Base-by-base conservation (phyloP, 1,140 invertebrate species). In the Carcinoscorpius rotundicauda region DNA sequence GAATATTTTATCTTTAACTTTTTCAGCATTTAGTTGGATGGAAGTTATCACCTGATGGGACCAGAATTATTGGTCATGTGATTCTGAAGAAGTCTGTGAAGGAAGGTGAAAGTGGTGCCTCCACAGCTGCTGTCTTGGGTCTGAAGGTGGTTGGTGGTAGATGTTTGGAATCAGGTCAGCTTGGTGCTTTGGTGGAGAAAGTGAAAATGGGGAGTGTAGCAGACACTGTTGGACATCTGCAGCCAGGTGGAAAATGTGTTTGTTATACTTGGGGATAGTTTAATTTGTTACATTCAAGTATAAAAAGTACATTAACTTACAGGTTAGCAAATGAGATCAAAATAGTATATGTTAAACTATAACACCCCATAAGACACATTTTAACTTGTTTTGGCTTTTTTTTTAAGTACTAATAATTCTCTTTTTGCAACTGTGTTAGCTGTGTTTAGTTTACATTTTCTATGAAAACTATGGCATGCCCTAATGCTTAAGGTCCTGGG, bases 131-230 rank as follows among this genome's bases (percentile, higher is more conserved):
- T 64, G 91, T 92, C 75, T 81, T 94, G 66, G 95, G 95, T 64
- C 81, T 98, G 65, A 98, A 97, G 82, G 91, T 99, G 61, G 86
- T 92, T 69, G 95, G 95, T 48, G 95, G 95, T 49, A 86, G 87
- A 75, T 77, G 86, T 63, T 72, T 88, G 66, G 64, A 61, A 68
- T 67, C 69, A 49, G 82, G 81, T 52, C 82, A 82, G 61, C 84
- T 88, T 70, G 92, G 91, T 59, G 94, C 95, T 61, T 81, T 97
- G 70, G 91, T 99, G 69, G 93, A 97, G 74, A 95, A 96, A 78
- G 93, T 98, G 59, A 97, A 97, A 78, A 89, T 90, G 75, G 95
- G 94, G 62, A 95, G 91, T 73, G 92, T 94, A 69, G 95, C 96
- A 5, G 95, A 98, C 79, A 81, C 91, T 58, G 90, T 98, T 73